Evolutionary conservation across 2,113 vertebrate genomes (phyloP), one percentile per base, ranked within the genome.

Genomic region (Tragelaphus scriptus): DNA sequence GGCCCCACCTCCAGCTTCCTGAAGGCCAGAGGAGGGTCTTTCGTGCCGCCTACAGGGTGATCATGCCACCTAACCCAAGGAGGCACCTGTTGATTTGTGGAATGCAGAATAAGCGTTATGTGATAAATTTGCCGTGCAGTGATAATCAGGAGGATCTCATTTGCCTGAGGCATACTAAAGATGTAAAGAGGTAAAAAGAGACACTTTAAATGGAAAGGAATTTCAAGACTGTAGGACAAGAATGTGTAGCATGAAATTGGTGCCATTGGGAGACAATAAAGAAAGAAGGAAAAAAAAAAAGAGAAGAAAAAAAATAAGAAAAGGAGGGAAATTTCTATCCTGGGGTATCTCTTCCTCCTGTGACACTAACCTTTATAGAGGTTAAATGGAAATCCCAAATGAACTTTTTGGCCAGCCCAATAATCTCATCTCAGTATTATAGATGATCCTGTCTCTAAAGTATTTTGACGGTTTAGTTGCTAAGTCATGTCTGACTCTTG

Each of bases 31-130:
- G 32, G 32, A 17, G 7, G 6, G 15, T 82, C 28, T 40, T 13
- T 51, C 40, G 3, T 32, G 68, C 32, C 28, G 19, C 7, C 5
- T 32, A 9, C 19, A 0, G 6, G 32, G 6, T n/a, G 47, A n/a
- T 19, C 19, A 6, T 2, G 30, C 1, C 0, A 25, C 36, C 21
- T 40, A 9, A 17, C 6, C 30, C 32, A 40, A 11, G 47, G 2
- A 68, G 59, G 17, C 13, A 71, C 4, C 30, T 82, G 21, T 49
- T 63, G 49, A 51, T 61, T 58, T 47, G 49, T 7, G 14, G 84
- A 95, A 30, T 44, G 36, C 30, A 65, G 30, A 40, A n/a, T 75
- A 44, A 80, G 47, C 17, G 3, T 75, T 87, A 49, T 2, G 5
- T 86, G 85, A 58, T 80, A 36, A 63, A 63, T 23, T 56, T 61